phyloP scores from a whole-genome alignment of 2,113 vertebrate genomes.

The Rhea americana region DNA sequence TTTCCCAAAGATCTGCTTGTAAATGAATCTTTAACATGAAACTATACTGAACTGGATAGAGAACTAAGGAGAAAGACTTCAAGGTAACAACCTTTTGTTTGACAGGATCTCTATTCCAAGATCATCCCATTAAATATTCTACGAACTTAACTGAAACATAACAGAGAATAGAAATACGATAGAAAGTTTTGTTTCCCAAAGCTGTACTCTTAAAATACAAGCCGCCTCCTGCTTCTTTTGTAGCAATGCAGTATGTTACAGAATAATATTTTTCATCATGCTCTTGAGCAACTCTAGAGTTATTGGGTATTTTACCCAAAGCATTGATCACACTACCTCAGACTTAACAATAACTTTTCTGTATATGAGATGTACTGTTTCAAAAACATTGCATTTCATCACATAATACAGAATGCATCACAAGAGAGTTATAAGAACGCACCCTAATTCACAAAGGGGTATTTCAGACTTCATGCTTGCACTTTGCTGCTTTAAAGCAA shows the following conservation, averaged over 20 bases:
- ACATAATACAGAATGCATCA: neutral
- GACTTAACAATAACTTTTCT: neutral
- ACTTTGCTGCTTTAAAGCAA: neutral
- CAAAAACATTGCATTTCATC: neutral
- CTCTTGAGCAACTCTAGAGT: neutral
- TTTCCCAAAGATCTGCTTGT: neutral
- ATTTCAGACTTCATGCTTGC: neutral
- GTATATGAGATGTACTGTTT: neutral
- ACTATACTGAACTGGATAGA: neutral
- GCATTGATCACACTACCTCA: neutral
- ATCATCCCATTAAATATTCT: neutral
- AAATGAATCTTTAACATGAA: neutral
- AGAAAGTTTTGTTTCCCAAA: neutral
- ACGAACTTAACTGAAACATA: neutral
- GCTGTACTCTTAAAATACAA: neutral
- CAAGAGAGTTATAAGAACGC: neutral
- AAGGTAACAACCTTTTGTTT: neutral
- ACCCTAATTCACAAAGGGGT: neutral
- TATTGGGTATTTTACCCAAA: neutral
- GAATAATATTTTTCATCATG: neutral
- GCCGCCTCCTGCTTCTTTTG: neutral
- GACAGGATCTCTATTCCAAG: neutral
- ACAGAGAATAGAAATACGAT: neutral
- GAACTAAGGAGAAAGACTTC: neutral
- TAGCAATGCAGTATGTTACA: neutral